phyloP scores from a whole-genome alignment of 2,888 invertebrate genomes.

The Rhingia campestris region DNA sequence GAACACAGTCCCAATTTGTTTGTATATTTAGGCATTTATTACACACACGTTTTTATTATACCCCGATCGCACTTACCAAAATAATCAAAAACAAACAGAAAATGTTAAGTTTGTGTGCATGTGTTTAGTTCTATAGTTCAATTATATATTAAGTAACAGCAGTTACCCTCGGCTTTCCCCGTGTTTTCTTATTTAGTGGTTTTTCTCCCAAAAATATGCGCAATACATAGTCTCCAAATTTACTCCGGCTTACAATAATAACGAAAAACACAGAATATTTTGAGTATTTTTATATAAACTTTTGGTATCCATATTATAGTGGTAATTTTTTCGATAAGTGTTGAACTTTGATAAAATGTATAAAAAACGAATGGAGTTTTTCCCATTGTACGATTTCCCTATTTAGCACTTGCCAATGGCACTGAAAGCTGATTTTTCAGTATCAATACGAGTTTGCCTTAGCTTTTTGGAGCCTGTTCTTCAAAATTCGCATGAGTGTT shows the following conservation, averaged over 20 bases:
- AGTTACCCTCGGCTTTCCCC: neutral
- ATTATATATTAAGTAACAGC: neutral
- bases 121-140: neutral
- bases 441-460: too few species aligned
- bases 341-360: too few species aligned
- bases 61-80: neutral
- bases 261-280: neutral
- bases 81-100: neutral
- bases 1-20: neutral
- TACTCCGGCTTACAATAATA: neutral
- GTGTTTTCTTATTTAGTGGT: neutral
- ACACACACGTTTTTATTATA: neutral
- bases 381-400: too few species aligned
- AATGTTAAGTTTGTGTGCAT: conserved; percentile 5
- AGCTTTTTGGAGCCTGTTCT: too few species aligned
- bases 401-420: too few species aligned
- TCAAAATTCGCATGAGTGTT: too few species aligned
- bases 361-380: too few species aligned
- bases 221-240: neutral
- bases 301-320: neutral
- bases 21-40: neutral
- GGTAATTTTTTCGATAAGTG: too few species aligned
- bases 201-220: neutral
- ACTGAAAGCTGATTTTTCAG: too few species aligned
- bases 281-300: neutral